These are phyloP conservation scores for Heliconius ismenius DNA, from an alignment of 2,888 invertebrate genomes.

Conservation along the genomic window DNA sequence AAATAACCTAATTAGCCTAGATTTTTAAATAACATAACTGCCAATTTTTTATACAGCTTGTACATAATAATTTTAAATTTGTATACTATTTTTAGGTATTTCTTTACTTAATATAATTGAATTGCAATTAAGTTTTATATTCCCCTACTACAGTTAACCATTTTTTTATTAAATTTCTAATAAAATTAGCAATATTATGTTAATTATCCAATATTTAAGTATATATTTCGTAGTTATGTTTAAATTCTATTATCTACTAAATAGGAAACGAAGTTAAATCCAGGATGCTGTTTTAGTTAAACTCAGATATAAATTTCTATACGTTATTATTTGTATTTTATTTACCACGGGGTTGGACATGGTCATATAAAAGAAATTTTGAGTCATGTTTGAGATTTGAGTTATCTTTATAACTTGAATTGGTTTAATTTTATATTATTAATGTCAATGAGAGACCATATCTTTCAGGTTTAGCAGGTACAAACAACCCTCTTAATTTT, in stretches of 20 bases:
- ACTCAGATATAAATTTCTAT: background rate
- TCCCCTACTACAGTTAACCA: background rate
- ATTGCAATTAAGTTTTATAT: background rate
- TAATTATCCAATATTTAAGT: background rate
- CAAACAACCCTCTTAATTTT: too few relatives aligned
- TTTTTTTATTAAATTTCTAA: background rate
- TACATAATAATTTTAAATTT: background rate
- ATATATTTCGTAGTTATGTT: background rate
- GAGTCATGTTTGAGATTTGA: too few relatives aligned
- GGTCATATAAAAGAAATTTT: background rate
- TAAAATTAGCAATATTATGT: background rate
- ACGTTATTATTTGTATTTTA: background rate
- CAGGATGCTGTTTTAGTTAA: background rate
- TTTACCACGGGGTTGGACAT: background rate
- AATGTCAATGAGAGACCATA: too few relatives aligned
- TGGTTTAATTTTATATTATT: background rate
- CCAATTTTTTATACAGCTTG: slow-evolving; percentile 10
- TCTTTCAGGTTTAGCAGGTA: too few relatives aligned
- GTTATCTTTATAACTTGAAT: background rate
- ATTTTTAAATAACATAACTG: background rate
- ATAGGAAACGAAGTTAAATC: background rate
- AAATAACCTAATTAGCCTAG: background rate
- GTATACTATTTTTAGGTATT: background rate
- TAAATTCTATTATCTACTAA: background rate
- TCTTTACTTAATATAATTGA: background rate